Conservation (phyloP, 2,888 invertebrate species). For the Lasioglossum morio region DNA sequence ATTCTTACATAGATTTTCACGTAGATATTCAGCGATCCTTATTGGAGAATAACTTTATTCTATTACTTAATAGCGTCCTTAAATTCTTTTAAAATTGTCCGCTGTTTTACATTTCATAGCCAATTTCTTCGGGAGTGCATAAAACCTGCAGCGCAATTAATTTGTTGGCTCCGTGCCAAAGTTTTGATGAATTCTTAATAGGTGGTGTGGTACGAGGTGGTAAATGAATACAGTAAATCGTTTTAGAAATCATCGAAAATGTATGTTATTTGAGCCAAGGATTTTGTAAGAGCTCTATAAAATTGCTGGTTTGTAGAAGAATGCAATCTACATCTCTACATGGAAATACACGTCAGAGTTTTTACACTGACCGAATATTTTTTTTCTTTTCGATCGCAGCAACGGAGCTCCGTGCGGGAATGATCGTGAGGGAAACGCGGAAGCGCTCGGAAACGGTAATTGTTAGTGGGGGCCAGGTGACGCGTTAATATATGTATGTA, state of each 20-base stretch:
- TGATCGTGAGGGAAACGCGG: background rate
- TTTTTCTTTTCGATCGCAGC: background rate
- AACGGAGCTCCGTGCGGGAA: background rate
- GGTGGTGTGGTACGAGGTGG: background rate
- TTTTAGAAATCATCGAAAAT: background rate
- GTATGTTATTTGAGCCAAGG: background rate
- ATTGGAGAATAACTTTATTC: background rate
- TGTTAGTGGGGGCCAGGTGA: conserved; percentile 12
- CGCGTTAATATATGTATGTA: background rate
- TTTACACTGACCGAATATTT: background rate
- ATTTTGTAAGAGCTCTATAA: background rate
- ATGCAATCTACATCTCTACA: background rate
- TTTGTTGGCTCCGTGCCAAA: background rate
- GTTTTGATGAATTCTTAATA: background rate
- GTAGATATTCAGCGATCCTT: no score
- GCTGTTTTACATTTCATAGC: background rate
- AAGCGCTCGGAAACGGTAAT: background rate
- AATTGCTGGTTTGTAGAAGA: background rate
- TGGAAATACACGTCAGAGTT: background rate
- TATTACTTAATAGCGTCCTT: background rate
- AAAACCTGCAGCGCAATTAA: background rate
- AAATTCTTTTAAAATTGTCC: background rate
- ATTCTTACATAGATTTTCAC: no score
- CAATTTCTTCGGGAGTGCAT: background rate
- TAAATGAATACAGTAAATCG: background rate